These are phyloP conservation scores for fruit fly (Drosophila melanogaster) DNA, from an alignment of 1,140 invertebrate genomes.

Conservation along the genomic window DNA sequence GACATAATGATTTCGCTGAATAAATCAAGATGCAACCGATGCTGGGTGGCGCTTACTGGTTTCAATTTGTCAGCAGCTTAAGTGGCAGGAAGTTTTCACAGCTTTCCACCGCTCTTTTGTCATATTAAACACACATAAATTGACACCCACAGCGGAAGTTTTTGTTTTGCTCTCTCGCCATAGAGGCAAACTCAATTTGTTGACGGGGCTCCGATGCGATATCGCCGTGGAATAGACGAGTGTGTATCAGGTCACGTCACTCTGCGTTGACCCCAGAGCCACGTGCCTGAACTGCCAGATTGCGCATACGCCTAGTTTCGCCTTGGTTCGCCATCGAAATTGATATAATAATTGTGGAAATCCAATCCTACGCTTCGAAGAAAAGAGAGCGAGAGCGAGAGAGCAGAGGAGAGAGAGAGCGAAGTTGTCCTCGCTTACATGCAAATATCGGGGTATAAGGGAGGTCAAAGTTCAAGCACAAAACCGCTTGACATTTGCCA, in stretches of 20 bases:
- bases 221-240: conserved; percentile 6
- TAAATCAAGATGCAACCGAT: conserved; percentile 49
- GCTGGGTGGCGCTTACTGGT: conserved; percentile 52
- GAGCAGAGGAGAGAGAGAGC: neutral
- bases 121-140: conserved; percentile 9
- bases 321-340: conserved; percentile 40
- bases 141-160: conserved; percentile 52
- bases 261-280: conserved; percentile 29
- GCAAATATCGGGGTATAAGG: conserved; percentile 26
- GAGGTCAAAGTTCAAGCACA: conserved; percentile 53
- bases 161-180: conserved; percentile 12
- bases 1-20: conserved; percentile 33
- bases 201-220: conserved; percentile 10
- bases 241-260: conserved; percentile 27
- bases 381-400: neutral
- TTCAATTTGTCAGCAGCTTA: conserved; percentile 58
- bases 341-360: conserved; percentile 50
- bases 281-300: conserved; percentile 37
- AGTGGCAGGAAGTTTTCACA: conserved; percentile 50
- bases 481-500: conserved; percentile 46
- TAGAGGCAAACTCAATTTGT: conserved; percentile 36
- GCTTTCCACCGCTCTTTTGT: conserved; percentile 1
- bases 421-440: conserved; percentile 41
- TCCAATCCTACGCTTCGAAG: conserved; percentile 15
- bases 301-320: conserved; percentile 37